Conservation (phyloP, 2,888 invertebrate species). For the Conomelus anceps region DNA sequence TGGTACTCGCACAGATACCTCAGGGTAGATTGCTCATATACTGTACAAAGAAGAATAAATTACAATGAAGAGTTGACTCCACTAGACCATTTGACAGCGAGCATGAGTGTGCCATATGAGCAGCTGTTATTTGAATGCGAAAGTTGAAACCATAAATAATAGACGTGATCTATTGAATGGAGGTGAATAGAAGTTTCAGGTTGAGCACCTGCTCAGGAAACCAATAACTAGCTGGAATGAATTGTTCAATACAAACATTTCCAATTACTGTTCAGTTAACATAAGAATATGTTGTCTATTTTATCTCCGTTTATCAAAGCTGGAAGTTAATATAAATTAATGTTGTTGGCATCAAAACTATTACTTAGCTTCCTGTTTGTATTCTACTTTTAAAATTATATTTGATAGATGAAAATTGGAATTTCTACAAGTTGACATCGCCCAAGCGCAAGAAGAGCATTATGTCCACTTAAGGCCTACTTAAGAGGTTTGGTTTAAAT, state of each 20-base stretch:
- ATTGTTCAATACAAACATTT: background rate
- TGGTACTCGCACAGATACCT: background rate
- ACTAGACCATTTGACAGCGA: background rate
- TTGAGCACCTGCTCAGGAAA: background rate
- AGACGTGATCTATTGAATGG: background rate
- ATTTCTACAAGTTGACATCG: no score
- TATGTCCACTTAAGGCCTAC: no score
- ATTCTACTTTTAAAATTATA: no score
- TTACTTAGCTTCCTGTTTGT: no score
- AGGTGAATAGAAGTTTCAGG: background rate
- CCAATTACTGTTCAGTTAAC: background rate
- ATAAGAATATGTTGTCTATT: background rate
- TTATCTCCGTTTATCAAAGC: background rate
- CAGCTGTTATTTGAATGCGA: background rate
- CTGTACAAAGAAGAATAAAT: background rate
- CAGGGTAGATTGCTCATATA: background rate
- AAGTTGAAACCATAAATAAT: background rate
- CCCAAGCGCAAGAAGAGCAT: no score
- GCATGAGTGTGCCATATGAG: background rate
- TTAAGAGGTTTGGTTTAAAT: no score
- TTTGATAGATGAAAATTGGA: no score
- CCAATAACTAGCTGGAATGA: background rate
- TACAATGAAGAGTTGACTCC: background rate
- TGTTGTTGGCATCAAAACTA: no score
- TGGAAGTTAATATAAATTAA: no score